Base-by-base conservation (phyloP, 2,797 vertebrate genomes). In the Phoeniculus purpureus region DNA sequence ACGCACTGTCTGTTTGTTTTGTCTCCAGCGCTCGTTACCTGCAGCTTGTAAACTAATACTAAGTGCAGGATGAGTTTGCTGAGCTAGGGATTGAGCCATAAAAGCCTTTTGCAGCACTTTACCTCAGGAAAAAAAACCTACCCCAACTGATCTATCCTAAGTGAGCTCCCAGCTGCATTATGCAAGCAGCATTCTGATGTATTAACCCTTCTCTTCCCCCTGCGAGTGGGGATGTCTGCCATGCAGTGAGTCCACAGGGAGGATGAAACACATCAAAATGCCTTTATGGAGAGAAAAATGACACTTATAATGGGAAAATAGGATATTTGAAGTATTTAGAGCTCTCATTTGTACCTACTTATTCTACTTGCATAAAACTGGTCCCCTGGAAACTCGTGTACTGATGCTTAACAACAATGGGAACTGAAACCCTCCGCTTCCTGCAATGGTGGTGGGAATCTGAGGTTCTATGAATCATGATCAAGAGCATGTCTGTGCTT, bases 31-130 rank as follows among this genome's bases (percentile, higher is more conserved):
- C 90, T 89, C 55, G 25, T 47, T 32, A 8, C 81, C 56, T 68
- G 48, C 74, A 66, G 80, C 74, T 80, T 37, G 48, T 26, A 74
- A 84, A 71, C 88, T 50, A 80, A n/a, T 48, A 52, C 18, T 48
- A 72, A 92, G 66, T 9, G 45, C 9, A 25, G 3, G 1, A 10
- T 31, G 58, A 91, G 72, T 84, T 55, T 80, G 71, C 85, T 62
- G 94, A 95, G 85, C 64, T 54, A 40, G 58, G 64, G 52, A 40
- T 14, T 32, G 72, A 91, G 67, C 31, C 62, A 85, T 62, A 72
- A 94, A 91, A 93, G 27, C 19, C 45, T 91, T 62, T n/a, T 75
- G 68, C 77, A 93, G 52, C 43, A 31, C 58, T 90, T 54, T 18
- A 60, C 81, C 82, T 77, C 18, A 37, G 52, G 52, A 13, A 15